Evolutionary conservation across 2,888 invertebrate genomes (phyloP).

Genomic region (Caenorhabditis uteleia): DNA sequence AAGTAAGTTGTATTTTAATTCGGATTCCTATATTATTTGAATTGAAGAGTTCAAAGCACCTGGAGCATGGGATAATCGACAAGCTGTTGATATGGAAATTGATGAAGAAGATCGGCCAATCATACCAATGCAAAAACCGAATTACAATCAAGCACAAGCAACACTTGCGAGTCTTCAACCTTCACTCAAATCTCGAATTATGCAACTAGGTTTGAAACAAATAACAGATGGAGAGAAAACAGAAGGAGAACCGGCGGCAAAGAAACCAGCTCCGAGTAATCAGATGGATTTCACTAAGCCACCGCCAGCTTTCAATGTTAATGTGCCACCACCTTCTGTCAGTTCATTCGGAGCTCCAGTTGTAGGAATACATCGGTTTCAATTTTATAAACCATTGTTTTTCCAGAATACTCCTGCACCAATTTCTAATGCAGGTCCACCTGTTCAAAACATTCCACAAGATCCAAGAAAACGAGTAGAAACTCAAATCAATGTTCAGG

Average conservation of each 20-base stretch:
- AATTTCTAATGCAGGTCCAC: too few relatives aligned
- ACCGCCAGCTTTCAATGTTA: constrained; percentile 2
- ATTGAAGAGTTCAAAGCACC: constrained; percentile 5
- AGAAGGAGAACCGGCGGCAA: constrained; percentile 9
- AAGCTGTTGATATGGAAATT: constrained; percentile 34
- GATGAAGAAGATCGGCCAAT: constrained; percentile 34
- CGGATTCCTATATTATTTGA: background rate
- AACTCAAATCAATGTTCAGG: too few relatives aligned
- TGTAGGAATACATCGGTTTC: too few relatives aligned
- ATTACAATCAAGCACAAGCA: background rate
- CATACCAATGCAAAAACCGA: too few relatives aligned
- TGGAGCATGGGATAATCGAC: constrained; percentile 22
- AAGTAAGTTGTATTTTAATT: too few relatives aligned
- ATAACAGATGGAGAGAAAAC: constrained; percentile 24
- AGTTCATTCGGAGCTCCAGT: too few relatives aligned
- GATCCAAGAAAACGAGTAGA: too few relatives aligned
- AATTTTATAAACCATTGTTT: too few relatives aligned
- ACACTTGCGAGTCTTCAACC: constrained; percentile 10
- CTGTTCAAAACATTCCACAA: too few relatives aligned
- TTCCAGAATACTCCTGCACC: too few relatives aligned
- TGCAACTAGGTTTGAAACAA: constrained; percentile 27
- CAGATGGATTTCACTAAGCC: constrained; percentile 1
- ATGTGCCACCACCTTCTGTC: background rate
- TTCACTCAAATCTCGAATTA: constrained; percentile 30
- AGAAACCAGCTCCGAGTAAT: background rate